Conservation (phyloP, 2,113 vertebrate species). For the Asarcornis scutulata region DNA sequence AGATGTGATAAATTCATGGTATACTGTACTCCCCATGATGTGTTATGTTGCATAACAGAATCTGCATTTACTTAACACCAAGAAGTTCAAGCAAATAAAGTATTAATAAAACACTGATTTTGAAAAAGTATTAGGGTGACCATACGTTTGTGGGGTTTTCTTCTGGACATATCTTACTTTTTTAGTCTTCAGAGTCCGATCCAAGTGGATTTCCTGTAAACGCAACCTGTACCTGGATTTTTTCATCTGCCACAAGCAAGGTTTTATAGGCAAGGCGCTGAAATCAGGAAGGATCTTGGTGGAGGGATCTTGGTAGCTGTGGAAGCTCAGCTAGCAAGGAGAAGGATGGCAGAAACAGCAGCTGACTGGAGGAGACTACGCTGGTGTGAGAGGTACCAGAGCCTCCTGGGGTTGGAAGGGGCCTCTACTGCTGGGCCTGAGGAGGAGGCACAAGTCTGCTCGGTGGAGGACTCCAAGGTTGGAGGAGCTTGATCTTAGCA, state of each 20-base stretch:
- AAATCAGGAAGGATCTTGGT: not conserved
- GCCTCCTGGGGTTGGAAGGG: not conserved
- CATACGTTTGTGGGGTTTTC: not conserved
- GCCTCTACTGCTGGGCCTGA: not conserved
- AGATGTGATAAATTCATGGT: not conserved
- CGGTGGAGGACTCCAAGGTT: not conserved
- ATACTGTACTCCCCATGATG: not conserved
- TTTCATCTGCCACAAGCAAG: not conserved
- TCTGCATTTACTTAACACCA: not conserved
- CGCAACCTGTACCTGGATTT: not conserved
- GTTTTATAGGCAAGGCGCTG: not conserved
- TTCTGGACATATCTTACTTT: not conserved
- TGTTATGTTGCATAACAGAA: not conserved
- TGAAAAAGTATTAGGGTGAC: not conserved
- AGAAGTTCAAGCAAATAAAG: not conserved
- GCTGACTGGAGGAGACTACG: accelerated
- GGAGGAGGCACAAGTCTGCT: not conserved
- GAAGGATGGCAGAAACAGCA: not conserved
- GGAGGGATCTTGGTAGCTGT: not conserved
- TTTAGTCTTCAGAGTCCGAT: not conserved
- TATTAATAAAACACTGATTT: not conserved
- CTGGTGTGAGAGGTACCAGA: accelerated
- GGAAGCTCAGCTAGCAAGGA: not conserved
- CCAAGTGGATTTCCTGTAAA: not conserved
- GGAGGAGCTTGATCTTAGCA: not conserved